phyloP scores from a whole-genome alignment of 2,888 invertebrate species.

The Scaptodrosophila latifasciaeformis region DNA sequence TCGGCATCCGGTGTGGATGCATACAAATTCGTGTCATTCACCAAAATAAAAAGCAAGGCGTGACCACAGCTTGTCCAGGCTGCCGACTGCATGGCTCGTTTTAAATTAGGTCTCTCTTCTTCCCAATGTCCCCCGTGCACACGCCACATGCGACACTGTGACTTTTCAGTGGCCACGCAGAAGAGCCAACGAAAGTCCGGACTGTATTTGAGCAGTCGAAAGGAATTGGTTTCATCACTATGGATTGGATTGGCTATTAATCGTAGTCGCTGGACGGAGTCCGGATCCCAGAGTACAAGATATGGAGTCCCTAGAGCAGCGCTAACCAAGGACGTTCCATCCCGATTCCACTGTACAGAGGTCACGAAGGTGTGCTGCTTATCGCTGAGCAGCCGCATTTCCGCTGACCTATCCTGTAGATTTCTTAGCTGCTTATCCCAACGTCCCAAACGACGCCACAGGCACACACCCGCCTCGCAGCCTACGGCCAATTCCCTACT shows the following conservation, averaged over 20 bases:
- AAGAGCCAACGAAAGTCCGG: slow-evolving; percentile 2
- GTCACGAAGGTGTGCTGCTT: slow-evolving; percentile 7
- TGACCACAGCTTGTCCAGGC: slow-evolving; percentile 28
- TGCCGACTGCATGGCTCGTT: slow-evolving; percentile 22
- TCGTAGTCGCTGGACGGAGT: background rate
- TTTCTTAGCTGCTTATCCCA: too few species aligned
- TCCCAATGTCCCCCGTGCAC: background rate
- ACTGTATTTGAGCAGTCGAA: slow-evolving; percentile 11
- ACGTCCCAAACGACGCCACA: slow-evolving; percentile 20
- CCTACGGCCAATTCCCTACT: slow-evolving; percentile 24
- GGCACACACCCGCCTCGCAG: slow-evolving; percentile 23
- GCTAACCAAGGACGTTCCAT: slow-evolving; percentile 19
- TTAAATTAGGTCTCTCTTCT: background rate
- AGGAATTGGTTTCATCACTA: background rate
- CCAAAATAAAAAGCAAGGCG: slow-evolving; percentile 16
- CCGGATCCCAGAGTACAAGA: slow-evolving; percentile 32
- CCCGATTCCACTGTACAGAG: slow-evolving; percentile 28
- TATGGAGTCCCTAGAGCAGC: slow-evolving; percentile 10
- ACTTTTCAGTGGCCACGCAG: background rate
- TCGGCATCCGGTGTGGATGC: background rate
- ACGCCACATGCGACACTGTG: background rate
- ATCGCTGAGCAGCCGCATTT: background rate
- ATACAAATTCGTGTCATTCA: slow-evolving; percentile 1
- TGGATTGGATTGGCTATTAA: background rate
- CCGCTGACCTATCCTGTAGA: background rate